Evolutionary conservation across 2,113 vertebrate genomes (phyloP), one percentile per base, ranked within the genome.

Genomic region (Tetraodon nigroviridis): DNA sequence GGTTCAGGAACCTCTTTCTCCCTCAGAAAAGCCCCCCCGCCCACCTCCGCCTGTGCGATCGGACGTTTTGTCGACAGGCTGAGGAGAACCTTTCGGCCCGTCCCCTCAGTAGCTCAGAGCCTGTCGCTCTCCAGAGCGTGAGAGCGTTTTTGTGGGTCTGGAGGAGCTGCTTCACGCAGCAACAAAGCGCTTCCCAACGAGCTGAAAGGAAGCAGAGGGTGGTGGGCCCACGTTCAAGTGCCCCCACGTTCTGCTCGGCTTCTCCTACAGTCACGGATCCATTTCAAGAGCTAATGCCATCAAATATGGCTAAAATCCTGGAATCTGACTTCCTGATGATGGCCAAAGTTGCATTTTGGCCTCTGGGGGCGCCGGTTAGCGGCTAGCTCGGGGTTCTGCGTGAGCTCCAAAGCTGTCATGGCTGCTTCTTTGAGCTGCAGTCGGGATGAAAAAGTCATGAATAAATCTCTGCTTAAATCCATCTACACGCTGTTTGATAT

Each of bases 231-330:
- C 24, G 40, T 62, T 70, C 52, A 50, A 78, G 75, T 53, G 61
- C 80, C 71, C 72, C 59, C 75, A 55, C 64, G 59, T 14, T 21
- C 46, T 54, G 69, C 60, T 37, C 16, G 19, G 56, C 32, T 16
- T 50, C 64, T 65, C 62, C 7, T 18, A 63, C 59, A 53, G 56
- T 51, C 41, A 1, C n/a, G 6, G 79, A 79, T 73, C 73, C 67
- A 18, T 71, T 79, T 77, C 67, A 37, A 67, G 67, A 67, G 73
- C 76, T 76, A 67, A 64, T 41, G 21, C 64, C 67, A 60, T 77
- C 61, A 40, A 61, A 64, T 49, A 58, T 55, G 75, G 71, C 75
- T 78, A 52, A 45, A 41, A 78, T 58, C 58, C 77, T 46, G 63
- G 60, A 51, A 47, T 84, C 75, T 77, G 84, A 84, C 81, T 75